Evolutionary conservation across 1,140 invertebrate species (phyloP).

Genomic region (Sarcophaga bullata): DNA sequence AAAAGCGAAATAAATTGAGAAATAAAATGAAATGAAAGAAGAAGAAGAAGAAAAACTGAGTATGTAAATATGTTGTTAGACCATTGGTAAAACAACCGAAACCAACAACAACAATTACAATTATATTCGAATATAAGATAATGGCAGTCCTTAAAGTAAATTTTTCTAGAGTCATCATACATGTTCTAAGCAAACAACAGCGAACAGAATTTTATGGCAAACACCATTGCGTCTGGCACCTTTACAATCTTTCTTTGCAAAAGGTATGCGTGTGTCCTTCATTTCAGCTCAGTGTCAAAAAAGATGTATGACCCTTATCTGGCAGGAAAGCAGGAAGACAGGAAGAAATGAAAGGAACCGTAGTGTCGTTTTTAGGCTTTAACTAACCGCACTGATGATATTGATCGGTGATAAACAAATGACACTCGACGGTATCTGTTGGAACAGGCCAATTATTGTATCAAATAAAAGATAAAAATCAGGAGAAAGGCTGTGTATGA

Average conservation of each 20-base stretch:
- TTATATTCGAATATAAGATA: no score
- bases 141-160: background rate
- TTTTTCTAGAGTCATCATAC: no score
- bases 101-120: no score
- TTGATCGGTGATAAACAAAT: background rate
- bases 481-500: background rate
- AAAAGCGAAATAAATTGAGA: background rate
- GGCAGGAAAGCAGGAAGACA: background rate
- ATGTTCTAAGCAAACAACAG: background rate
- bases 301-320: constrained; percentile 1
- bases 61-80: no score
- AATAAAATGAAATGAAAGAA: background rate
- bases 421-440: background rate
- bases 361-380: no score
- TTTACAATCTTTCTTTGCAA: background rate
- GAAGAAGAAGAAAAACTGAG: background rate
- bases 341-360: background rate
- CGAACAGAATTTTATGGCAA: background rate
- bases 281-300: background rate
- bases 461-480: background rate
- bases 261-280: no score
- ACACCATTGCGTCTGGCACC: background rate
- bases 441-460: background rate
- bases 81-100: no score
- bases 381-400: background rate